Percentiles rank a stretch among this genome's conserved stretches.
phyloP scores from a whole-genome alignment of 2,888 invertebrate genomes.

The Quadroppia sp. region DNA sequence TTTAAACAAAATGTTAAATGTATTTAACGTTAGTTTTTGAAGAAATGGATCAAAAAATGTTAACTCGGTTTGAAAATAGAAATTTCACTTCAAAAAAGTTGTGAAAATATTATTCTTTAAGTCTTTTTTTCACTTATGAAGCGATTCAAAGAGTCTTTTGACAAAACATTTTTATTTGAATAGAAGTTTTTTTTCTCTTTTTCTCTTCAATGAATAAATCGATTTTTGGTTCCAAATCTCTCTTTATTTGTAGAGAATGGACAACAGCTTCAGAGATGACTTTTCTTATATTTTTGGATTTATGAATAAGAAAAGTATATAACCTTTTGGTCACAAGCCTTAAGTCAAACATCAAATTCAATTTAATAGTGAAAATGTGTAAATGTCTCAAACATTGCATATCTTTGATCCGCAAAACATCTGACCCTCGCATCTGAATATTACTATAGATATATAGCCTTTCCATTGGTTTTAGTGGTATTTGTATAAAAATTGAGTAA shows the following conservation, averaged over 20 bases:
- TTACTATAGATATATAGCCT: neutral
- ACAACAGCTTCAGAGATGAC: neutral
- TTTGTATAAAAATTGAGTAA: neutral
- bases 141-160: constrained; percentile 7
- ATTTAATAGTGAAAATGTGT: constrained; percentile 24
- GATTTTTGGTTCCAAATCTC: constrained; percentile 7
- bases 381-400: neutral
- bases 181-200: neutral
- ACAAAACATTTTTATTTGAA: constrained; percentile 25
- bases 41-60: too few species aligned
- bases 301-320: constrained; percentile 50
- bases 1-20: too few species aligned
- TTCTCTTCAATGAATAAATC: neutral
- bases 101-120: neutral
- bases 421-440: neutral
- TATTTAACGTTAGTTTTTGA: too few species aligned
- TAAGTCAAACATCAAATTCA: constrained; percentile 19
- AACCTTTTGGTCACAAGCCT: constrained; percentile 52
- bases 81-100: too few species aligned
- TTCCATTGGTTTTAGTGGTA: neutral
- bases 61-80: too few species aligned
- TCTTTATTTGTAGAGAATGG: neutral
- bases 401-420: constrained; percentile 4
- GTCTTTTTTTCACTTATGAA: neutral
- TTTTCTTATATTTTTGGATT: constrained; percentile 7